phyloP scores from a whole-genome alignment of 2,888 invertebrate species.

The Diploptera punctata region DNA sequence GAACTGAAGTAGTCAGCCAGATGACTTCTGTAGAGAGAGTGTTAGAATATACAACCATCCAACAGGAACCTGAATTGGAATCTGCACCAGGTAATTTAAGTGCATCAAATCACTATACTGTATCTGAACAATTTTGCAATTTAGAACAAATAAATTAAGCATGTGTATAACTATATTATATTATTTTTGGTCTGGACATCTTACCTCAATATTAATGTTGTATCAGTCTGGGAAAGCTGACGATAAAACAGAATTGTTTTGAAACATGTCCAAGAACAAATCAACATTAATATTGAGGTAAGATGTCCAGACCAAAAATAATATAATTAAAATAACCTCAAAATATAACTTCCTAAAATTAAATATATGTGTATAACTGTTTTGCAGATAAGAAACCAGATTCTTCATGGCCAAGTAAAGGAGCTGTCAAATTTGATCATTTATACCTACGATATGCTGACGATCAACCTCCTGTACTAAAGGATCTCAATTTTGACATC shows the following conservation, averaged over 20 bases:
- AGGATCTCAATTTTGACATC: slow-evolving; percentile 53
- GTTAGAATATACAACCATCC: slow-evolving; percentile 76
- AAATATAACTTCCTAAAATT: neutral
- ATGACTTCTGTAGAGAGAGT: slow-evolving; percentile 86
- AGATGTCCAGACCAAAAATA: too few species aligned
- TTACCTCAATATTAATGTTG: too few species aligned
- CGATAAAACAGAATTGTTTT: too few species aligned
- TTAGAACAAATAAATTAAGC: too few species aligned
- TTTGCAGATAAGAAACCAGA: slow-evolving; percentile 49
- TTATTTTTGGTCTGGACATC: too few species aligned
- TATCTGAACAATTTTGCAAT: too few species aligned
- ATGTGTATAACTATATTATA: too few species aligned
- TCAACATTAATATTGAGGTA: too few species aligned
- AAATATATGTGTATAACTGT: neutral
- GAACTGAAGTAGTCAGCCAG: slow-evolving; percentile 77
- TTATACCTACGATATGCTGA: slow-evolving; percentile 51
- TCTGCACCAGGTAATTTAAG: slow-evolving; percentile 61
- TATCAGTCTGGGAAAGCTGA: too few species aligned
- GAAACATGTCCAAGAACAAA: too few species aligned
- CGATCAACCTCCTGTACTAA: slow-evolving; percentile 52
- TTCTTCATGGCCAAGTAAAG: slow-evolving; percentile 54
- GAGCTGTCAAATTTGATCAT: slow-evolving; percentile 46
- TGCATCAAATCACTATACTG: too few species aligned
- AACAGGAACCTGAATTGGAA: slow-evolving; percentile 70
- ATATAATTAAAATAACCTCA: too few species aligned